Conservation (phyloP, 2,113 vertebrate species). For the Zosterops borbonicus region DNA sequence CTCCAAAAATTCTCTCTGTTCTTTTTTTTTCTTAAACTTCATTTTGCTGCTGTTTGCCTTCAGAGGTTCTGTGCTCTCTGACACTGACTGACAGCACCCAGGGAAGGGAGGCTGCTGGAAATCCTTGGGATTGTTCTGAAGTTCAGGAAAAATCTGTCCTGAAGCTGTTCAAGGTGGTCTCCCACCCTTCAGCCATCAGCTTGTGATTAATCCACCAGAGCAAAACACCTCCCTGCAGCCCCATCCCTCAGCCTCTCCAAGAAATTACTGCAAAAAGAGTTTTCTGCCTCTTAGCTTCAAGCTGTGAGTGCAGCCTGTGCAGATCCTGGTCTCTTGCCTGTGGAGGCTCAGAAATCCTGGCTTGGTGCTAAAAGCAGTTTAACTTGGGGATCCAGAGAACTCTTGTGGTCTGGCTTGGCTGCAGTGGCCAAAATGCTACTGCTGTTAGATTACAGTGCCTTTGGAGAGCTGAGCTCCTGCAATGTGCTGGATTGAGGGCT, state of each 20-base stretch:
- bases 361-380: background rate
- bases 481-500: background rate
- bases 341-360: background rate
- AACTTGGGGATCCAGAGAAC: background rate
- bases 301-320: background rate
- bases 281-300: background rate
- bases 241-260: background rate
- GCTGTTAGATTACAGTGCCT: background rate
- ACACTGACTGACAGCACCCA: background rate
- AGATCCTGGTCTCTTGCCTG: background rate
- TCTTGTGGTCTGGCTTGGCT: background rate
- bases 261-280: background rate
- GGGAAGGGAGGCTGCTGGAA: background rate
- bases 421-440: conserved; percentile 41
- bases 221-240: background rate
- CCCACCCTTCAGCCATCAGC: background rate
- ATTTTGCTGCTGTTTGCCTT: background rate
- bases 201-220: background rate
- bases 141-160: background rate
- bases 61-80: background rate
- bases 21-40: background rate
- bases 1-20: background rate
- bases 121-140: background rate
- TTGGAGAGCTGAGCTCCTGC: conserved; percentile 11
- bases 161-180: background rate